Evolutionary conservation across 1,140 invertebrate genomes (phyloP), one percentile per base, ranked within the genome.

Genomic region (Cepaea nemoralis): DNA sequence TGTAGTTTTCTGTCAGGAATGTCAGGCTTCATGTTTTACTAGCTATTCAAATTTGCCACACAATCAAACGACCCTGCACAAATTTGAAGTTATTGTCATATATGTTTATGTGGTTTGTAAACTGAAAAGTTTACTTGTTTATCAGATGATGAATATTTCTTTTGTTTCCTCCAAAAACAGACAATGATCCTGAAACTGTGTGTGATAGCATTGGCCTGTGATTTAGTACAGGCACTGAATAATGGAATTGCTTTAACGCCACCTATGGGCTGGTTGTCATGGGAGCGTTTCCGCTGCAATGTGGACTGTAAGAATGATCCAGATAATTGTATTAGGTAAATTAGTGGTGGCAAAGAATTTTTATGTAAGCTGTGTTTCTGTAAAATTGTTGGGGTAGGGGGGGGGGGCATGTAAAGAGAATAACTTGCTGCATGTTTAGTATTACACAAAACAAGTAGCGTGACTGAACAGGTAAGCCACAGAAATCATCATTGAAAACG

Each of bases 181-280:
- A 75, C 50, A 40, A 75, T 55, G 48, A 1, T 75, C 1, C 14
- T 50, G 8, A 3, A 5, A 27, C 45, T 35, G 40, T 75, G 73
- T 35, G 8, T 50, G 14, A 1, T 48, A 35, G 8, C 33, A n/a
- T 63, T 79, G 39, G 40, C n/a, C n/a, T 79, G 77, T 79, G 63
- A 79, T n/a, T 24, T 48, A 19, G 2, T 67, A 35, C n/a, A 31
- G 50, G 63, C 81, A 42, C 83, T 92, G 37, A 87, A 92, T 82
- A 92, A 92, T 86, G 91, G 91, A 22, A 82, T 92, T 50, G 90
- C 89, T 33, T 69, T 84, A 42, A 90, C 88, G 22, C 91, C 91
- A 40, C 90, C 91, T 3, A 91, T 91, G 91, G 91, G 91, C 31
- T 92, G 91, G 91, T 81, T 91, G 84, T 88, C 89, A 42, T 91